Conservation (phyloP, 1,140 invertebrate genomes). For the Bombus pyrosoma region DNA sequence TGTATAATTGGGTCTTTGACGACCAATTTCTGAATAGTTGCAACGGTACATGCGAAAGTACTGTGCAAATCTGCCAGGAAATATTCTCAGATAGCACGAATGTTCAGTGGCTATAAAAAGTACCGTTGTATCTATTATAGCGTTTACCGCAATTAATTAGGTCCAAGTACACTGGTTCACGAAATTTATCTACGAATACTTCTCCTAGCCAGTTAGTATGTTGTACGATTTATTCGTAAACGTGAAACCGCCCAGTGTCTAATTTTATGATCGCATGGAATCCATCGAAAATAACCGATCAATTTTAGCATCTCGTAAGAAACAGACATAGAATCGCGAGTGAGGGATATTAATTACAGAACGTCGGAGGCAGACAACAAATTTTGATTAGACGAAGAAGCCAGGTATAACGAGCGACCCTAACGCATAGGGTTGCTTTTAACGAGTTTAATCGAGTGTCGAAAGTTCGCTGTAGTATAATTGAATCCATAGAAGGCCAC, state of each 20-base stretch:
- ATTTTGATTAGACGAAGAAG: constrained; percentile 10
- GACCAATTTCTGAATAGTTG: constrained; percentile 10
- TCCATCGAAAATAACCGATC: too few species aligned
- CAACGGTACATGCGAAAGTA: neutral
- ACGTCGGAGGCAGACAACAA: neutral
- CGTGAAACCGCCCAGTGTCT: too few species aligned
- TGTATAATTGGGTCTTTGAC: constrained; percentile 22
- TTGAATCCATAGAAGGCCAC: constrained; percentile 21
- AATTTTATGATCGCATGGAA: too few species aligned
- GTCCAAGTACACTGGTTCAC: too few species aligned
- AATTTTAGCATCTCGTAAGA: neutral
- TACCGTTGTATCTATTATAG: too few species aligned
- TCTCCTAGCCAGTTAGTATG: too few species aligned
- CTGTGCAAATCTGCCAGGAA: neutral
- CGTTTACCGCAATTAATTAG: too few species aligned
- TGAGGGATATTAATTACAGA: neutral
- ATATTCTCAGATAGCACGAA: neutral
- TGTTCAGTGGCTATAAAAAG: too few species aligned
- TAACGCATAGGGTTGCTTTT: constrained; percentile 21
- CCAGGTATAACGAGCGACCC: neutral
- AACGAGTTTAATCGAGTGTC: constrained; percentile 39
- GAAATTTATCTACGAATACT: too few species aligned
- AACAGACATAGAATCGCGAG: neutral
- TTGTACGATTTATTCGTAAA: too few species aligned
- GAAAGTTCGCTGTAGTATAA: constrained; percentile 17